Conservation (phyloP, 1,140 invertebrate genomes). For the Diorhabda sublineata region DNA sequence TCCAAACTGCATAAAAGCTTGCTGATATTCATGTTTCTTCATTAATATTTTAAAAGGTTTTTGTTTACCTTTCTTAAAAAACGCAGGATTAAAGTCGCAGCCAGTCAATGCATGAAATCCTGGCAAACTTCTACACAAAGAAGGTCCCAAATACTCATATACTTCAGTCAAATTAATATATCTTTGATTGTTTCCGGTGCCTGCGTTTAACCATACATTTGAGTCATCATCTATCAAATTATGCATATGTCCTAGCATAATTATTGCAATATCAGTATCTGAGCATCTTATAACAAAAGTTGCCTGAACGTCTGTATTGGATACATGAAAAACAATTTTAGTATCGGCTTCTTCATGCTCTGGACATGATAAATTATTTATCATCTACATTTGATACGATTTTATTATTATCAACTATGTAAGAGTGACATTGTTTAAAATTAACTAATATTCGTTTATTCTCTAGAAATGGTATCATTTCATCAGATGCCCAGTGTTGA, state of each 20-base stretch:
- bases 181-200: no score
- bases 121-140: no score
- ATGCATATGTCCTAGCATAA: conserved; percentile 40
- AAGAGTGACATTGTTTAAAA: conserved; percentile 13
- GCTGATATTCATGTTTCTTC: conserved; percentile 24
- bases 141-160: no score
- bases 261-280: conserved; percentile 21
- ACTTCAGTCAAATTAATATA: no score
- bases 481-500: no score
- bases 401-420: conserved; percentile 14
- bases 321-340: conserved; percentile 37
- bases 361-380: conserved; percentile 28
- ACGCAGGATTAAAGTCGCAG: no score
- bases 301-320: conserved; percentile 23
- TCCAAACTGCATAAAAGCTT: conserved; percentile 26
- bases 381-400: conserved; percentile 23
- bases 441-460: background rate
- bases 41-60: conserved; percentile 22
- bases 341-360: conserved; percentile 42
- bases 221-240: conserved; percentile 26
- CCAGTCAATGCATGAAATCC: no score
- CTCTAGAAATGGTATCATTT: no score
- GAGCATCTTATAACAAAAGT: conserved; percentile 29
- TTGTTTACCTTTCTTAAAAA: conserved; percentile 20
- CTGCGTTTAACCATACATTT: conserved; percentile 20